Conservation (phyloP, 2,888 invertebrate genomes). For the Lottia scabra region DNA sequence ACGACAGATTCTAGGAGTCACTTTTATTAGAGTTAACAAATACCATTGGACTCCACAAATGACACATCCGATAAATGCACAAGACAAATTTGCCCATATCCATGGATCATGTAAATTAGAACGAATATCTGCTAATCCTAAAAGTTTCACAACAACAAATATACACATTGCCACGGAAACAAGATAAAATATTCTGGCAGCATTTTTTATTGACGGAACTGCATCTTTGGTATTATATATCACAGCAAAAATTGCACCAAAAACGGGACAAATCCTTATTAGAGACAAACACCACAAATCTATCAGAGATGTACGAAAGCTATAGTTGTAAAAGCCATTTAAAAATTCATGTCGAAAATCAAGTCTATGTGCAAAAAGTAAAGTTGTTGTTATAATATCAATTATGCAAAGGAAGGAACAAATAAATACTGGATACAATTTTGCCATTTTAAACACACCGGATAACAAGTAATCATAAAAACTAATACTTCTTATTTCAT, state of each 20-base stretch:
- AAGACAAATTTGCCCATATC: constrained; percentile 48
- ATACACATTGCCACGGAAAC: constrained; percentile 32
- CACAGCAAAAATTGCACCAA: constrained; percentile 39
- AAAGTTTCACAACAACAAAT: constrained; percentile 45
- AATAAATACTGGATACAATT: neutral
- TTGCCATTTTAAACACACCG: neutral
- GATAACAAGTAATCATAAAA: no score
- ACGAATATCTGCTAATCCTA: constrained; percentile 40
- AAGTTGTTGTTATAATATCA: constrained; percentile 34
- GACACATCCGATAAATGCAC: constrained; percentile 37
- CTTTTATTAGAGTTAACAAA: constrained; percentile 31
- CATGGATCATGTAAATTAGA: constrained; percentile 34
- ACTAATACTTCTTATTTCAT: no score
- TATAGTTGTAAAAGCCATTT: constrained; percentile 28
- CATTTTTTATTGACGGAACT: constrained; percentile 30
- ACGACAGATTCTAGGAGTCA: neutral
- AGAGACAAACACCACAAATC: constrained; percentile 49
- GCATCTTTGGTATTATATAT: constrained; percentile 31
- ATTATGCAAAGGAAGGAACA: constrained; percentile 16
- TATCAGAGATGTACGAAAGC: constrained; percentile 38
- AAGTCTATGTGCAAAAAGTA: constrained; percentile 41
- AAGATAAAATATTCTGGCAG: constrained; percentile 17
- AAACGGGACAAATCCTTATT: constrained; percentile 34
- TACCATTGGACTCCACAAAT: constrained; percentile 35
- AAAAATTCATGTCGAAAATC: constrained; percentile 33